These are phyloP conservation scores for Puffinus mauretanicus DNA, from an alignment of 2,113 vertebrate genomes.

Conservation along the genomic window DNA sequence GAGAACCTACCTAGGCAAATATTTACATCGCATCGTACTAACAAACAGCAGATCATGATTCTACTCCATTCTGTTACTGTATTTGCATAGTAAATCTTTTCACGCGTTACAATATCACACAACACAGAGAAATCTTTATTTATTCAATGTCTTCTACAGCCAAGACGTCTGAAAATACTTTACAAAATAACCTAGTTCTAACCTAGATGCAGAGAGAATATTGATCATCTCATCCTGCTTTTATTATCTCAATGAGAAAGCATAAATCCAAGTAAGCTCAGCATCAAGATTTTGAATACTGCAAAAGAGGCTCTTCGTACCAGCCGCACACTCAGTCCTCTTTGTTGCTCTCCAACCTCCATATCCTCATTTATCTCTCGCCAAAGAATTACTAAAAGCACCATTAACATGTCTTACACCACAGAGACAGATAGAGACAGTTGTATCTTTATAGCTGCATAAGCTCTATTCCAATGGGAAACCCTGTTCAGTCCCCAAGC, in stretches of 20 bases:
- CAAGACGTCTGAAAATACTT: slow-evolving; percentile 44
- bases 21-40: slow-evolving; percentile 14
- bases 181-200: slow-evolving; percentile 51
- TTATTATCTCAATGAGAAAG: slow-evolving; percentile 43
- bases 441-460: neutral
- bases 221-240: slow-evolving; percentile 41
- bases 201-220: slow-evolving; percentile 44
- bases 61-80: slow-evolving; percentile 32
- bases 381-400: slow-evolving; percentile 43
- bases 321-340: neutral
- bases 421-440: slow-evolving; percentile 1
- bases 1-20: slow-evolving; percentile 32
- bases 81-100: slow-evolving; percentile 57
- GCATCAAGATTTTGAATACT: neutral
- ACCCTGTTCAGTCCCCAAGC: neutral
- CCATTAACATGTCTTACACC: neutral
- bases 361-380: neutral
- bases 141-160: slow-evolving; percentile 40
- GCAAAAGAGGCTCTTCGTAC: neutral
- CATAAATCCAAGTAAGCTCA: slow-evolving; percentile 30
- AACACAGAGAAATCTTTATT: slow-evolving; percentile 40
- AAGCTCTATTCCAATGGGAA: neutral
- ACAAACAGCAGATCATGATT: slow-evolving; percentile 44
- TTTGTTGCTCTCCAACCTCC: neutral
- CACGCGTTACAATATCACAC: neutral